Evolutionary conservation across 2,113 vertebrate genomes (phyloP).

Genomic region (Channa argus): DNA sequence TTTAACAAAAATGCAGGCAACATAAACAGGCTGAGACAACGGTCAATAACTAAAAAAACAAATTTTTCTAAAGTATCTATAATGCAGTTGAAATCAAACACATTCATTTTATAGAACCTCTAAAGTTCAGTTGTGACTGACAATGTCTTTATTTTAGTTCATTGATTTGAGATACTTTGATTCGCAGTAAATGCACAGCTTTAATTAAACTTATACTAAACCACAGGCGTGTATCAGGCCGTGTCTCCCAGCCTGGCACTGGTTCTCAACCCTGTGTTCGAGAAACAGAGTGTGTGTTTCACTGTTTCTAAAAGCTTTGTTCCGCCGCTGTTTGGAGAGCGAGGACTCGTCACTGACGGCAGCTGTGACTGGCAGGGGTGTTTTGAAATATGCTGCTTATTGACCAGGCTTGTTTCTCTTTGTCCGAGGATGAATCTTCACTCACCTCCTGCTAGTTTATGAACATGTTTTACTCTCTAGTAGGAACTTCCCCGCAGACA

Average conservation of each 20-base stretch:
- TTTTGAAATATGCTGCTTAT: slow-evolving; percentile 32
- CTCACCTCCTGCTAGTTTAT: slow-evolving; percentile 37
- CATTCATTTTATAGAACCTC: no score
- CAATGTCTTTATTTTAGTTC: no score
- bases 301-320: slow-evolving; percentile 27
- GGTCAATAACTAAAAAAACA: no score
- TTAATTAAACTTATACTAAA: slow-evolving; percentile 13
- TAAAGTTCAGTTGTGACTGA: no score
- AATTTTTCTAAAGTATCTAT: no score
- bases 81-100: no score
- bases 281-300: slow-evolving; percentile 21
- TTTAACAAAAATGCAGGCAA: no score
- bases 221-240: slow-evolving; percentile 11
- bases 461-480: slow-evolving; percentile 40
- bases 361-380: slow-evolving; percentile 44
- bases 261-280: not conserved
- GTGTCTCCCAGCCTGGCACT: not conserved
- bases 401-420: slow-evolving; percentile 35
- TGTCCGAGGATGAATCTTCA: slow-evolving; percentile 39
- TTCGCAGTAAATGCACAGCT: slow-evolving; percentile 19
- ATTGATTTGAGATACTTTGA: not conserved
- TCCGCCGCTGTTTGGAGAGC: slow-evolving; percentile 13
- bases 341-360: slow-evolving; percentile 31
- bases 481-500: slow-evolving; percentile 52
- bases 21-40: no score